Evolutionary conservation across 2,888 invertebrate species (phyloP), one percentile per base, ranked within the genome.

Genomic region (Bugulina stolonifera): DNA sequence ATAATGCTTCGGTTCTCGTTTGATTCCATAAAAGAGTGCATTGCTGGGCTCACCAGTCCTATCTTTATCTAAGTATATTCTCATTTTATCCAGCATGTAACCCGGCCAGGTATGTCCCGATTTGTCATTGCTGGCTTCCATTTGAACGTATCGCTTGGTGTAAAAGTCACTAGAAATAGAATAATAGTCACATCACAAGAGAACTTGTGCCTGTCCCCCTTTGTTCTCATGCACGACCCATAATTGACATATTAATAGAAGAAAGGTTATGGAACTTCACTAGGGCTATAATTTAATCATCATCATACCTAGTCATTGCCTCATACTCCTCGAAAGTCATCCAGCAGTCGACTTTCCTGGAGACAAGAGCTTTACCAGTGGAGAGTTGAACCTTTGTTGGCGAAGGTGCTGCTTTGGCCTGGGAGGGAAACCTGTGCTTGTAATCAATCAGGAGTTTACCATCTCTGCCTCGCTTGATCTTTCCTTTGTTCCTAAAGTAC

Each of bases 291-390:
- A n/a, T n/a, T n/a, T n/a, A n/a, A n/a, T n/a, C n/a, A n/a, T n/a
- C n/a, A n/a, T n/a, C n/a, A n/a, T 76, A 80, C 80, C 77, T 77
- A 32, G 81, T 82, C 1, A 82, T 74, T 72, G 74, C 76, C 54
- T 79, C 80, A 75, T 82, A 83, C 72, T 82, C 80, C 72, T 83
- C 82, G 77, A 81, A 82, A 0, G 80, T 78, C 80, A 83, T 80
- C 82, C 83, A 82, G 73, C 80, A 80, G 76, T 83, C 79, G 0
- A 80, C 78, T 72, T 77, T 76, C 18, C 79, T 73, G 14, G 76
- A 72, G 23, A 82, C 78, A 1, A 79, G 73, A 1, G 83, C 82
- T 32, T 77, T 75, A 1, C 83, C 83, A 2, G 82, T 81, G 14
- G 81, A 81, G 73, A 82, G 73, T 34, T 78, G 77, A 73, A 80